Base-by-base conservation (phyloP, 30 jellyfish, hydroid and myxozoan genomes). In the Cassiopea xamachana region DNA sequence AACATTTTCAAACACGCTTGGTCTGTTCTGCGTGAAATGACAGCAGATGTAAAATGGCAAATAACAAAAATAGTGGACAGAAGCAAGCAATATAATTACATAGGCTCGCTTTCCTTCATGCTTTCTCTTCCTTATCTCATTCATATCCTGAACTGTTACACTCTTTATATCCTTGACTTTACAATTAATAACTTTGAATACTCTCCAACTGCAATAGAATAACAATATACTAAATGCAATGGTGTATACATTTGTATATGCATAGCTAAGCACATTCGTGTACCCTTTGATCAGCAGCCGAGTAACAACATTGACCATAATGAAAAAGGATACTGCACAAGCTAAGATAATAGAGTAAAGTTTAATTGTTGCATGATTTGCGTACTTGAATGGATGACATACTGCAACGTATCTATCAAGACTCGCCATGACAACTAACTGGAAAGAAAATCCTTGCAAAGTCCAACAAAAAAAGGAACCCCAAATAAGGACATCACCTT, bases 331-430 rank as follows among this genome's bases (percentile, higher is more conserved):
- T 18, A 10, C 10, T 12, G 69, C 7, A 6, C 84, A 50, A 2
- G 43, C 60, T 2, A 46, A 64, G 2, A 64, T 64, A 2, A 16
- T 5, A 9, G 43, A 6, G 84, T 39, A 47, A 43, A 51, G n/a
- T 39, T 46, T 75, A 27, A 69, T 6, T 3, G 84, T 39, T 3
- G 84, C 84, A 9, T 39, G 69, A 18, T 46, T 44, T 39, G 14
- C 1, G 64, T 75, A 75, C 69, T 7, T 46, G 27, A 43, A 75
- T 1, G 84, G 84, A 46, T 75, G 84, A 39, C 84, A 75, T 6
- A 75, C 14, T 6, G 84, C 84, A 44, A 39, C 84, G 43, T 75
- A 75, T 75, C 84, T 75, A 46, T 75, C 84, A 13, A 75, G 48
- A 13, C 84, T 75, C 45, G 47, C 69, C 17, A 46, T 2, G 1